Base-by-base conservation (phyloP, 2,888 invertebrate species). In the Prostheceraeus crozeri region DNA sequence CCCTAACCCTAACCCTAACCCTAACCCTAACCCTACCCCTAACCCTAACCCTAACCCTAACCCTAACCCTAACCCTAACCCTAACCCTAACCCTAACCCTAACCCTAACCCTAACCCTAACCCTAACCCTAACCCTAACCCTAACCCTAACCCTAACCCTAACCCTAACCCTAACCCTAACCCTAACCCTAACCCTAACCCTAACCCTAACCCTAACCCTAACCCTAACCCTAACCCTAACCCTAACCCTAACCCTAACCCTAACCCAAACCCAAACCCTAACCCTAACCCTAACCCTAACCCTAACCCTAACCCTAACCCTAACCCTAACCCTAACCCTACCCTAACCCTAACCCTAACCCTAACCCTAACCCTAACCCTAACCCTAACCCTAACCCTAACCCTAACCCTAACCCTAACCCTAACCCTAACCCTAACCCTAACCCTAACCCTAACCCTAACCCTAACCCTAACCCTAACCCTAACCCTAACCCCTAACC, bases 341-440 rank as follows among this genome's bases (percentile, higher is more conserved):
- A 48, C 51, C 51, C 51, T 48, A 48, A 48, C 51, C 51, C 51
- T 48, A 48, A 48, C 51, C 51, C 51, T 48, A 48, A 48, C 51
- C 51, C 51, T 40, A 40, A 48, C 51, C 51, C 51, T 23, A 48
- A 23, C 51, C 51, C 51, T 48, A 48, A 48, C 51, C 51, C 51
- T 48, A 48, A 48, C 51, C 51, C 25, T 48, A 48, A 48, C 51
- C 51, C 51, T 48, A 48, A 48, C 51, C 51, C 27, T 33, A 10
- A 48, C 51, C 51, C 51, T 48, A 48, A 48, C 51, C 51, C 51
- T 48, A 48, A 48, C 51, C 51, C 51, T 48, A 48, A 48, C 51
- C 51, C 51, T 40, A 40, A 48, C 51, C 51, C 51, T 23, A 48
- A 23, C 33, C 33, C 33, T 33, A 33, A 33, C 33, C 33, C 33